A percentile compares a stretch with the other conserved stretches of the same genome.
These are phyloP conservation scores for Ametastegia equiseti DNA, from an alignment of 2,888 invertebrate species.

Conservation along the genomic window DNA sequence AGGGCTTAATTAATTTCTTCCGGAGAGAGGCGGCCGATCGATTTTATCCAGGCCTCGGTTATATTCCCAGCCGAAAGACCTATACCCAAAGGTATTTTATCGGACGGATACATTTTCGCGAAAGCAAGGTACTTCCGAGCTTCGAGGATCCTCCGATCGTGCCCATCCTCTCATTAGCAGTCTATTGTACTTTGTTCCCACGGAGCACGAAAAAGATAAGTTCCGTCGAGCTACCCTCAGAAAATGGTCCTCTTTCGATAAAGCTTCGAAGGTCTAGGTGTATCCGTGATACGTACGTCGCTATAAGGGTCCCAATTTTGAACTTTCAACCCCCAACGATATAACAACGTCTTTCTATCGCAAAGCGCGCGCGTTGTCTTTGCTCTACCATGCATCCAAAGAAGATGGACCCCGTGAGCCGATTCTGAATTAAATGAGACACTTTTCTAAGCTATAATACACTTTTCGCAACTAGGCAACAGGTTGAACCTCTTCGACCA, in stretches of 20 bases:
- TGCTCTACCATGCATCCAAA: neutral
- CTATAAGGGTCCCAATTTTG: neutral
- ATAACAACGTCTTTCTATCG: neutral
- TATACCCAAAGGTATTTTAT: constrained; percentile 19
- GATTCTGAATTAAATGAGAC: constrained; percentile 18
- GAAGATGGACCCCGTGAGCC: neutral
- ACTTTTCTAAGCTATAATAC: constrained; percentile 2
- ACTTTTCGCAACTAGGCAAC: constrained; percentile 21
- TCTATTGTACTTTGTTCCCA: constrained; percentile 33
- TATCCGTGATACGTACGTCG: neutral
- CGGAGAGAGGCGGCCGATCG: constrained; percentile 25
- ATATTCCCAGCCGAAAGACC: constrained; percentile 15
- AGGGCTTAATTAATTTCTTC: constrained; percentile 66
- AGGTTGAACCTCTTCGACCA: constrained; percentile 31
- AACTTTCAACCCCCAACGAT: neutral
- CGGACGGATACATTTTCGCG: constrained; percentile 33
- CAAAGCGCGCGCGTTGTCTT: neutral
- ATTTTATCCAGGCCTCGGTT: constrained; percentile 40
- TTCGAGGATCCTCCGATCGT: constrained; percentile 25
- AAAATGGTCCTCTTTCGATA: neutral
- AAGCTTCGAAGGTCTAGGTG: neutral
- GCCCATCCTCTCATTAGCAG: constrained; percentile 37
- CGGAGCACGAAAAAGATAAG: constrained; percentile 16
- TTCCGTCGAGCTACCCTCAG: neutral
- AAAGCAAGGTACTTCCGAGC: neutral